Evolutionary conservation across 2,888 invertebrate genomes (phyloP), one percentile per base, ranked within the genome.

Genomic region (Nemotelus pantherinus): DNA sequence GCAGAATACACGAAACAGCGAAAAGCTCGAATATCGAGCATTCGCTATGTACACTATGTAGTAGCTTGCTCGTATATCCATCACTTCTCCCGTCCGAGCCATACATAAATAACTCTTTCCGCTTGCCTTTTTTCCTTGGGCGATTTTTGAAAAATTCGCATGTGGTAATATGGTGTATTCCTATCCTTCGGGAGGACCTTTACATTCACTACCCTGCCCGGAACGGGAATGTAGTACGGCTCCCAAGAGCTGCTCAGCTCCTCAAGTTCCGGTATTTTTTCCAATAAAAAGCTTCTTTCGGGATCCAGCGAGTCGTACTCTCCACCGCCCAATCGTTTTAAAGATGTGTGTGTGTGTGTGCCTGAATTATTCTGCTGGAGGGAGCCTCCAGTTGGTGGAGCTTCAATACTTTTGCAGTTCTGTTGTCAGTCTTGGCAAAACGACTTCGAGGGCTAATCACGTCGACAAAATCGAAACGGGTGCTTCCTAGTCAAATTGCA

Each of bases 391-490:
- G 70, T 10, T 43, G 43, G 70, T 41, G 70, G 72, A 72, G 48
- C 72, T 25, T 72, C 48, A 48, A 41, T 45, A 72, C 60, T 76
- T 76, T 65, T 65, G 76, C 76, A 76, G 65, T 76, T 76, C 65
- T 39, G 64, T 76, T 65, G 76, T 76, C 65, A 64, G 76, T 76
- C 65, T 76, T 76, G 65, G 64, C 65, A 55, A 76, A 65, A 44
- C 76, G 50, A 76, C 65, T 64, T 65, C 45, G 64, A 64, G 60
- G 55, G 70, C 55, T 70, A 55, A 70, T 70, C 70, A 70, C 70
- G 70, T 70, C 70, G 70, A 70, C 55, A 55, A 55, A 55, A 43
- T 70, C 55, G 55, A 55, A 70, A 70, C 70, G 70, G 70, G 70
- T 55, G 70, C 70, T 70, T 70, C 70, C 70, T 70, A 55, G 55